A percentile compares a stretch with the other conserved stretches of the same genome.
Conservation (phyloP, 2,113 vertebrate genomes). For the Jaculus jaculus region DNA sequence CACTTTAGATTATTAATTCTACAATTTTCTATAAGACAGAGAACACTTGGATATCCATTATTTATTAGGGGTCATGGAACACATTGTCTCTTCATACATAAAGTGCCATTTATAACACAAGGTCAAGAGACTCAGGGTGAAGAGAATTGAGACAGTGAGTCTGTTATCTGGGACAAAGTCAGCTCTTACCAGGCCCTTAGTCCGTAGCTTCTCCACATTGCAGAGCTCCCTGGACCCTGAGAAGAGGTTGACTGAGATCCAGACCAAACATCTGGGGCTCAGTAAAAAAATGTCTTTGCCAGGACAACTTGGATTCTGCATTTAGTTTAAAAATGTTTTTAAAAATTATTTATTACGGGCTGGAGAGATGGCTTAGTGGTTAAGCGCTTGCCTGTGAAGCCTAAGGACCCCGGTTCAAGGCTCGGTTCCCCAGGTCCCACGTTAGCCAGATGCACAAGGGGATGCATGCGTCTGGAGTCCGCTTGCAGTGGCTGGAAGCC, state of each 20-base stretch:
- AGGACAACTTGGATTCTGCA: not conserved
- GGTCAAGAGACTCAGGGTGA: not conserved
- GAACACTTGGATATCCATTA: not conserved
- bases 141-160: not conserved
- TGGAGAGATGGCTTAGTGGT: too few relatives aligned
- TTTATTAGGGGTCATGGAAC: not conserved
- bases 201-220: not conserved
- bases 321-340: not conserved
- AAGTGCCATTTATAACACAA: not conserved
- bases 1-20: not conserved
- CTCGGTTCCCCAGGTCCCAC: too few relatives aligned
- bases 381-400: too few relatives aligned
- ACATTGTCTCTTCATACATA: not conserved
- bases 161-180: not conserved
- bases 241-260: not conserved
- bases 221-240: not conserved
- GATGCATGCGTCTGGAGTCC: too few relatives aligned
- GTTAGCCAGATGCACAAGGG: too few relatives aligned
- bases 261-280: not conserved
- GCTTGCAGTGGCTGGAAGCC: too few relatives aligned
- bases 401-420: too few relatives aligned
- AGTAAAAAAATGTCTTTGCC: not conserved
- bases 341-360: too few relatives aligned
- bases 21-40: not conserved
- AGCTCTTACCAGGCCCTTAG: not conserved